Base-by-base conservation (phyloP, 2,888 invertebrate species). In the Hipparchia semele region DNA sequence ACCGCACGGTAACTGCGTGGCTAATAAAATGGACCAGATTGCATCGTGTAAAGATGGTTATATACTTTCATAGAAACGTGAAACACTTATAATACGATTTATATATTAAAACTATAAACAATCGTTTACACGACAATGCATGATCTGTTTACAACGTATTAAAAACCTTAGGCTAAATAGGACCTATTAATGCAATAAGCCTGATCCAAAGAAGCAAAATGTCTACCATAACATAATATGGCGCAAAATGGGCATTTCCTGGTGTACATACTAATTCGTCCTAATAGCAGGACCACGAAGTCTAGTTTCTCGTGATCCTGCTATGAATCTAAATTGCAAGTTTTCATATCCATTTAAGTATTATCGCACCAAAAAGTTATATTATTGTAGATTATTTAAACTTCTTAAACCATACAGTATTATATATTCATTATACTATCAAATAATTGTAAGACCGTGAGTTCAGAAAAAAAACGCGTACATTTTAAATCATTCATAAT, bases 21-120 rank as follows among this genome's bases (percentile, higher is more conserved):
- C 69, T 76, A 73, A 76, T 72, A 73, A 74, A 59, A 67, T 56
- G 12, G 66, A 70, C 56, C 53, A 69, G 72, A 74, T 66, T 71
- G 56, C 61, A 71, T 74, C 68, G 71, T 68, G 74, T 74, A 68
- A 68, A 72, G 39, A 61, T 71, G 69, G 70, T 72, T 66, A 68
- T 58, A 13, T 10, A 61, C 61, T 70, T 70, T 56, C 72, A 46
- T 13, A 68, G 13, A 68, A 65, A 72, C 66, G 68, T 74, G 71
- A 61, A 72, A 71, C 75, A 60, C 64, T 68, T 70, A 70, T 65
- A 65, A 68, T 53, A 72, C 60, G 49, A 71, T 68, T 66, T 33
- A 68, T 56, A 68, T 56, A 69, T 39, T 33, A 9, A 68, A 71
- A 69, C 23, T 68, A 53, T 39, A 54, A 69, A 66, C 67, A 69